Base-by-base conservation (phyloP, 2,888 invertebrate species). In the Lepidocyrtinus sp. region DNA sequence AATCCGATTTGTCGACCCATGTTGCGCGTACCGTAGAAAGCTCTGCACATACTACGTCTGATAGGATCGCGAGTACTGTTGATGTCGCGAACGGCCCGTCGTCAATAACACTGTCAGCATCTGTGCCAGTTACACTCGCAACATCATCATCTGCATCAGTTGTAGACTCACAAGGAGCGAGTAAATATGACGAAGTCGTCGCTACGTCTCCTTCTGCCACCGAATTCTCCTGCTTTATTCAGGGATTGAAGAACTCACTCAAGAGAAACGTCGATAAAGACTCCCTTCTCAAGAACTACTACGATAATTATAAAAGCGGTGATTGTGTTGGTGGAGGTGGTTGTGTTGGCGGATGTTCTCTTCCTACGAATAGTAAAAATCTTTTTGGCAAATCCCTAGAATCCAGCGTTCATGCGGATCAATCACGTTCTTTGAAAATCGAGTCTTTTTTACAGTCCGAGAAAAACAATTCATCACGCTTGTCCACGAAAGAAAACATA, bases 1-100 rank as follows among this genome's bases (percentile, higher is more conserved):
- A 93, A 88, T 93, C 92, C 82, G 93, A 93, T 88, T 89, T 92
- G 67, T 70, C 59, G 22, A 64, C 68, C 55, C 55, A 67, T 55
- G 46, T 19, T 36, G 1, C 24, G 19, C n/a, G 19, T 46, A 21
- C 50, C 12, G 36, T 64, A 78, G 62, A 27, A n/a, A 59, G 17
- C 61, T 36, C 45, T 25, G 26, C 64, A 19, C 17, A n/a, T 26
- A 26, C 62, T 45, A 19, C 15, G 17, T 15, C 19, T 67, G 65
- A 61, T 17, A 71, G 9, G 27, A 55, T 25, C 19, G 9, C 50
- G 36, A 63, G 21, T 27, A 25, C 72, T 59, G 65, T 27, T 26
- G 70, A 5, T 19, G 26, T 46, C 19, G 65, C 64, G 26, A 65
- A 21, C 64, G 50, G 50, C 19, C 65, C 71, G 21, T n/a, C n/a